These are phyloP conservation scores for Gephyroberyx darwinii DNA, from an alignment of 2,797 vertebrate species.

Conservation along the genomic window DNA sequence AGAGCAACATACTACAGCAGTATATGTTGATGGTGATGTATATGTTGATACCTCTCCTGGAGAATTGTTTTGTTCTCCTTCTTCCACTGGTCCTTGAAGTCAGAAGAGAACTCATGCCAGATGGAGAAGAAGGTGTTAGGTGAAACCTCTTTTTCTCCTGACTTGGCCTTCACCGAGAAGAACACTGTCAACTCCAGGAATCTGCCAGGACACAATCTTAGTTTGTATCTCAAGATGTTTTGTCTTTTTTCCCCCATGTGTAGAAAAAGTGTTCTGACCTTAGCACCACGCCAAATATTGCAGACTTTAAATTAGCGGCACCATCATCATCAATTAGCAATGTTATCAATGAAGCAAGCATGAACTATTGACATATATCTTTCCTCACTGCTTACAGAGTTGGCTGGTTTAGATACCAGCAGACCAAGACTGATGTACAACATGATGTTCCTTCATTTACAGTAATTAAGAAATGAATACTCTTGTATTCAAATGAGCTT, in stretches of 20 bases:
- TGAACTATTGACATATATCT: too few relatives aligned
- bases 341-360: too few relatives aligned
- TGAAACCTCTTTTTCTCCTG: slow-evolving; percentile 95
- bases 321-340: too few relatives aligned
- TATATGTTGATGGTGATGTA: slow-evolving; percentile 24
- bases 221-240: neutral
- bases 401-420: too few relatives aligned
- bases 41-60: slow-evolving; percentile 86
- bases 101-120: slow-evolving; percentile 97
- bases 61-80: slow-evolving; percentile 95
- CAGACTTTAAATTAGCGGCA: too few relatives aligned
- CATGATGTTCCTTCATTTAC: too few relatives aligned
- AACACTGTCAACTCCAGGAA: slow-evolving; percentile 92
- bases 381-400: too few relatives aligned
- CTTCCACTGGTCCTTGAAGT: slow-evolving; percentile 98
- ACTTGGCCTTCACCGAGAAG: slow-evolving; percentile 93
- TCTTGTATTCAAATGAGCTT: too few relatives aligned
- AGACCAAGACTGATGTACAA: too few relatives aligned
- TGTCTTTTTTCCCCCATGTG: neutral
- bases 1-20: neutral
- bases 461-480: too few relatives aligned
- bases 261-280: neutral
- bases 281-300: too few relatives aligned
- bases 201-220: slow-evolving; percentile 60
- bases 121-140: slow-evolving; percentile 91